Evolutionary conservation across 2,797 vertebrate genomes (phyloP), one percentile per base, ranked within the genome.

Genomic region (Crenichthys baileyi): DNA sequence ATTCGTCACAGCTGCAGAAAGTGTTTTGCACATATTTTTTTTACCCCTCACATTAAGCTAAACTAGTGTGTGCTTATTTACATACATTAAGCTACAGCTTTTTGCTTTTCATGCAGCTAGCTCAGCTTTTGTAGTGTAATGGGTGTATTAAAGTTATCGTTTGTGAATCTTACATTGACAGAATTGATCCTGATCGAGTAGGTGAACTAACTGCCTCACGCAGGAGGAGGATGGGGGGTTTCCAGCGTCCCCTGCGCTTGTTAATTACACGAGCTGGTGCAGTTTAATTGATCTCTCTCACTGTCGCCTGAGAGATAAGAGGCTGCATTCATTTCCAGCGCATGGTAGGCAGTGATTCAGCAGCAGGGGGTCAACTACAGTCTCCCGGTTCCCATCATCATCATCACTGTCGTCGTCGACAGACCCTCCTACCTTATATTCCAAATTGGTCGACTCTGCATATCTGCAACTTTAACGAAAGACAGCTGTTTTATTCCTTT

Each of bases 281-380:
- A 94, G 93, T 95, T 70, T 92, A 94, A 95, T 93, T 86, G 87
- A 92, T 92, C 90, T 81, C 88, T 87, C 85, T 85, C 80, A 53
- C 87, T 89, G 85, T 87, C 73, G 85, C 65, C 75, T 51, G 81
- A 75, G 77, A 75, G 93, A 93, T 93, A 94, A 94, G 91, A 83
- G 81, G 76, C 80, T 31, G 36, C 83, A 80, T 88, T 83, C 87
- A 85, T 87, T 85, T 68, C 79, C 86, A 58, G 75, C 80, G 82
- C 81, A 85, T 87, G 90, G 55, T 24, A 79, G 82, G 70, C 39
- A 60, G 81, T 39, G 91, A 90, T 90, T 91, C 80, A 85, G 85
- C 20, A 73, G 80, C n/a, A 79, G 84, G 83, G 71, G 87, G 87
- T 90, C 90, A 91, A 5, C 68, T 84, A 58, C 73, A 82, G 85